A percentile compares a stretch with the other conserved stretches of the same genome.
Conservation (phyloP, 2,888 invertebrate genomes). For the Blomia tropicalis region DNA sequence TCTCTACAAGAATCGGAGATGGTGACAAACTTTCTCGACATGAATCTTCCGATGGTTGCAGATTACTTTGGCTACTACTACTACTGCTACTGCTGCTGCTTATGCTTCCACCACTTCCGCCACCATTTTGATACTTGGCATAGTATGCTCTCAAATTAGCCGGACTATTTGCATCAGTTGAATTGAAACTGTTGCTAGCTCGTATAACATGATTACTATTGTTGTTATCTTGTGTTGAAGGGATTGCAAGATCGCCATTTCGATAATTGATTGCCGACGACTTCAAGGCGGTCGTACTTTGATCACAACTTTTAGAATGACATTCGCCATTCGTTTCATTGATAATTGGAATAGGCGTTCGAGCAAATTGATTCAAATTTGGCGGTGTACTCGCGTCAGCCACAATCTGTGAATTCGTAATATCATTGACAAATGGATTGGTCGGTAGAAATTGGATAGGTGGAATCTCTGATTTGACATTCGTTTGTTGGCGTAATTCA, state of each 20-base stretch:
- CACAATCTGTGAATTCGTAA: neutral
- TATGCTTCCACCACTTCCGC: neutral
- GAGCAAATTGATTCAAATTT: neutral
- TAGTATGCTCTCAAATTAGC: neutral
- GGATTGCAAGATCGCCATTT: neutral
- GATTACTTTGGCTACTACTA: slow-evolving; percentile 13
- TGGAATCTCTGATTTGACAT: neutral
- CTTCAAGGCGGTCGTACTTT: neutral
- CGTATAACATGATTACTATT: neutral
- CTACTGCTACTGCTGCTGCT: neutral
- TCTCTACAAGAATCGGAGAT: slow-evolving; percentile 26
- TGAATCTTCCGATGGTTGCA: slow-evolving; percentile 19
- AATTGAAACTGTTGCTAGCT: slow-evolving; percentile 2
- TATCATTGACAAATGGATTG: slow-evolving; percentile 1
- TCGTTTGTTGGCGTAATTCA: neutral
- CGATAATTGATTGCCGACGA: neutral
- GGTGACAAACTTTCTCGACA: slow-evolving; percentile 26
- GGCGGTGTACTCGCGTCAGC: neutral
- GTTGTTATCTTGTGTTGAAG: neutral
- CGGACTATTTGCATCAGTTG: neutral
- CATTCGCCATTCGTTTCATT: neutral
- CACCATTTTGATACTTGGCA: neutral
- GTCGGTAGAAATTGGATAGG: neutral
- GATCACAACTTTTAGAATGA: slow-evolving; percentile 8
- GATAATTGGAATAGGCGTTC: neutral